Conservation (phyloP, 1,140 invertebrate genomes). For the Asbolus verrucosus region DNA sequence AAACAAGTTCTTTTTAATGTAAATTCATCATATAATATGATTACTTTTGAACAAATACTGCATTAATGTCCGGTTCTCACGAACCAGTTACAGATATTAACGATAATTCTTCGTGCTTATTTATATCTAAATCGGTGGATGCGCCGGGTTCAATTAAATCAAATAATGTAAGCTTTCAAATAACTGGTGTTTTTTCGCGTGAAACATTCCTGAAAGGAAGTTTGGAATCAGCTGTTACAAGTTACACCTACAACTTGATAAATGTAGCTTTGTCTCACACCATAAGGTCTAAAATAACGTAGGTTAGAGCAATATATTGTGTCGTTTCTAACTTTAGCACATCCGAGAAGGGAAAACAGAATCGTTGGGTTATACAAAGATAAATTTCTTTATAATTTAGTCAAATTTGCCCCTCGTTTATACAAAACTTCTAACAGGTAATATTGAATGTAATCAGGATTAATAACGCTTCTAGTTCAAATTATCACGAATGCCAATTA, state of each 20-base stretch:
- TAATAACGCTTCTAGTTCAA: too few species aligned
- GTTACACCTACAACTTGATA: constrained; percentile 33
- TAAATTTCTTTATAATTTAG: constrained; percentile 30
- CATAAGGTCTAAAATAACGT: constrained; percentile 34
- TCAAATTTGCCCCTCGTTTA: constrained; percentile 13
- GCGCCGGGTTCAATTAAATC: constrained; percentile 10
- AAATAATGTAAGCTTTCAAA: not conserved
- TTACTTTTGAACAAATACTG: constrained; percentile 8
- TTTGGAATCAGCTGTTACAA: constrained; percentile 34
- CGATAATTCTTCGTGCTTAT: constrained; percentile 1
- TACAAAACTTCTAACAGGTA: not conserved
- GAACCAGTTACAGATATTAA: constrained; percentile 13
- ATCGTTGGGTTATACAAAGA: constrained; percentile 18
- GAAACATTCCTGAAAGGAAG: constrained; percentile 29
- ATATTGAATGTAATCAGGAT: too few species aligned
- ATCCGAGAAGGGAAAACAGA: constrained; percentile 10
- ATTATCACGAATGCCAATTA: too few species aligned
- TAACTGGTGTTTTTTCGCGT: constrained; percentile 12
- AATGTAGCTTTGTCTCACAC: constrained; percentile 32
- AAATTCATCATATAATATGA: constrained; percentile 33
- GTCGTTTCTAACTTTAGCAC: constrained; percentile 29
- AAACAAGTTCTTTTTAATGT: constrained; percentile 4
- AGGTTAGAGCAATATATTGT: constrained; percentile 31
- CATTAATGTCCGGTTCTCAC: constrained; percentile 14
- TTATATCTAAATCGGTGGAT: constrained; percentile 8